Evolutionary conservation across 2,113 vertebrate genomes (phyloP).

Genomic region (Campylorhamphus procurvoides): DNA sequence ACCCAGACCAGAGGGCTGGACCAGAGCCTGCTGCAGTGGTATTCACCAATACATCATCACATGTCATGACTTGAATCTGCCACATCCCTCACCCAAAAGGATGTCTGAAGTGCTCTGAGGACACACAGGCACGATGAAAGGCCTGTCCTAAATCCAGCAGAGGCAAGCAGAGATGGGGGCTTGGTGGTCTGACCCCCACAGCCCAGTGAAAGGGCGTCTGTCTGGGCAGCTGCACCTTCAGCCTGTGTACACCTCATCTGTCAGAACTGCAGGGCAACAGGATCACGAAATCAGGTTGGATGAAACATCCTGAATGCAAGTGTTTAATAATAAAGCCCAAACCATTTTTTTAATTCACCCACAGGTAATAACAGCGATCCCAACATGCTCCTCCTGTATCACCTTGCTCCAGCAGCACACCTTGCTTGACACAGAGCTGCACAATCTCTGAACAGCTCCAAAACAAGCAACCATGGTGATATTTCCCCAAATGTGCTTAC

Average conservation of each 20-base stretch:
- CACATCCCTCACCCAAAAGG: neutral
- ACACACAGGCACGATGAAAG: rapidly evolving
- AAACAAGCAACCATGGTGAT: neutral
- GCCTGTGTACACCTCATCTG: rapidly evolving
- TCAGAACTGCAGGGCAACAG: rapidly evolving
- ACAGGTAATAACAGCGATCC: neutral
- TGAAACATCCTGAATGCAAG: neutral
- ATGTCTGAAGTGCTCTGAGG: neutral
- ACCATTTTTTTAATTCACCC: neutral
- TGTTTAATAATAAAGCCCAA: neutral
- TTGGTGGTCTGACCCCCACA: neutral
- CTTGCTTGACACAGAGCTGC: neutral
- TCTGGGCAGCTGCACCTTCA: neutral
- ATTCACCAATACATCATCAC: rapidly evolving
- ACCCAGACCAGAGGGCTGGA: neutral
- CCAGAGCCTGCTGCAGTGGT: neutral
- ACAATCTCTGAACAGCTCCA: rapidly evolving
- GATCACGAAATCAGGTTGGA: neutral
- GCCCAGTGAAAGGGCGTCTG: neutral
- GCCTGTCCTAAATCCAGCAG: neutral
- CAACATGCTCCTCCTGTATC: neutral
- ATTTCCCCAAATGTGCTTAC: neutral
- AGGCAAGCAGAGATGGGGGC: neutral
- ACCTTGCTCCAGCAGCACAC: neutral
- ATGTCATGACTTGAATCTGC: rapidly evolving